A percentile compares a stretch with the other conserved stretches of the same genome.
These are phyloP conservation scores for Mythimna impura DNA, from an alignment of 2,888 invertebrate genomes.

Conservation along the genomic window DNA sequence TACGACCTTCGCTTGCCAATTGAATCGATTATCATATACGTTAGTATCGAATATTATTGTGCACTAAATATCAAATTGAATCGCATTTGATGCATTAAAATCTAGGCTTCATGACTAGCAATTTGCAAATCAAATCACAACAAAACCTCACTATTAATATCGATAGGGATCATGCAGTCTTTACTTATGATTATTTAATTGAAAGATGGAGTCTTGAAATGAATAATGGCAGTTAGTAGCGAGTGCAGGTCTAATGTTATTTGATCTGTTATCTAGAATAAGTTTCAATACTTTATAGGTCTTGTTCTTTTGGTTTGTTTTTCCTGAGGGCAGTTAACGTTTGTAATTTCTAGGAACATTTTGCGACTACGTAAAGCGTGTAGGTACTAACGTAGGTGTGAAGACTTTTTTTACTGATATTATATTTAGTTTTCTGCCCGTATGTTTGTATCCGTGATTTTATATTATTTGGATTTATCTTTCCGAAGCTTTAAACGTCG, in stretches of 20 bases:
- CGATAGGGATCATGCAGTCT: slow-evolving; percentile 43
- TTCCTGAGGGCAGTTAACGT: slow-evolving; percentile 64
- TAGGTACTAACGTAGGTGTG: slow-evolving; percentile 55
- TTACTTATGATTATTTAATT: slow-evolving; percentile 69
- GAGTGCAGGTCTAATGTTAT: slow-evolving; percentile 51
- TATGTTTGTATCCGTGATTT: not conserved
- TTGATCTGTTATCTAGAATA: slow-evolving; percentile 47
- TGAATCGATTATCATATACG: slow-evolving; percentile 61
- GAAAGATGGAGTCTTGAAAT: slow-evolving; percentile 61
- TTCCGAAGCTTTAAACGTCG: not conserved
- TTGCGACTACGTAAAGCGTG: slow-evolving; percentile 58
- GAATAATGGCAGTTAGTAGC: slow-evolving; percentile 64
- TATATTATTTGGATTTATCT: not conserved
- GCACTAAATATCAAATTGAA: slow-evolving; percentile 46
- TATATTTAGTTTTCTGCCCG: slow-evolving; percentile 17
- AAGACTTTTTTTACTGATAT: slow-evolving; percentile 46
- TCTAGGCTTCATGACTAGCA: slow-evolving; percentile 18
- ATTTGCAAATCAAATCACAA: slow-evolving; percentile 18
- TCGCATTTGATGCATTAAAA: slow-evolving; percentile 21
- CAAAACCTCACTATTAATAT: slow-evolving; percentile 47
- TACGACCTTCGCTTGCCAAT: slow-evolving; percentile 77
- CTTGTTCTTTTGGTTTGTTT: slow-evolving; percentile 63
- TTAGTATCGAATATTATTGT: slow-evolving; percentile 45
- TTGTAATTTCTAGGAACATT: slow-evolving; percentile 74
- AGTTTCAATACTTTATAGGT: slow-evolving; percentile 43